phyloP scores from a whole-genome alignment of 37 sponge, comb jelly and placozoan species.

The Eunapius fragilis region DNA sequence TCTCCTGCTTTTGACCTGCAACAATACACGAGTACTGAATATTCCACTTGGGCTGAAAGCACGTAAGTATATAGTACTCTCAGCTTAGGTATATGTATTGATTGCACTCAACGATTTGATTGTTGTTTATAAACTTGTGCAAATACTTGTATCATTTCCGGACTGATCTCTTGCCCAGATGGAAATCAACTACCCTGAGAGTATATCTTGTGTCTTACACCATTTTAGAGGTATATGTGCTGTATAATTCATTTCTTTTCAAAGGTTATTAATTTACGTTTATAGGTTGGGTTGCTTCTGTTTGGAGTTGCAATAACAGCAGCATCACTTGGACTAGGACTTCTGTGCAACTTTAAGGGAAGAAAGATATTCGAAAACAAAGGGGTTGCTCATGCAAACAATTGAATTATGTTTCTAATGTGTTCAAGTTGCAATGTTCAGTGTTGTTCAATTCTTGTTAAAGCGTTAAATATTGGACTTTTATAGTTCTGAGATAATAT shows the following conservation, averaged over 20 bases:
- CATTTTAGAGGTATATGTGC: conserved; percentile 25
- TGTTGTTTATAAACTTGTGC: too few relatives aligned
- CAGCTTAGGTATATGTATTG: not conserved
- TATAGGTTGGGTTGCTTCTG: conserved; percentile 43
- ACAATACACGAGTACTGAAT: conserved; percentile 28
- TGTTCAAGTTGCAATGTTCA: too few relatives aligned
- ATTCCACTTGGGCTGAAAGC: conserved; percentile 89
- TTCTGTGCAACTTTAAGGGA: conserved; percentile 45
- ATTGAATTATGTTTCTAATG: too few relatives aligned
- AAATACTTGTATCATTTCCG: not conserved
- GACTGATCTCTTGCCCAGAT: conserved; percentile 13
- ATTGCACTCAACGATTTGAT: not conserved
- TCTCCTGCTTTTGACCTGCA: conserved; percentile 62
- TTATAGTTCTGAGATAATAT: too few relatives aligned
- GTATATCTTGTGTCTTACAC: conserved; percentile 41
- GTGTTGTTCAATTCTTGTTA: too few relatives aligned
- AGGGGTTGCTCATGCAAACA: not conserved
- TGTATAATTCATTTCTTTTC: not conserved
- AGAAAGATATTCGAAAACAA: conserved; percentile 33
- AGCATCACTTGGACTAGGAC: conserved; percentile 11
- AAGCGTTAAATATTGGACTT: too few relatives aligned
- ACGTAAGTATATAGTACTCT: conserved; percentile 23
- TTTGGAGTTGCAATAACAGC: conserved; percentile 35
- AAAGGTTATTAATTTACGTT: not conserved
- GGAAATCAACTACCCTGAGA: conserved; percentile 23